Evolutionary conservation across 2,797 vertebrate species (phyloP), one percentile per base, ranked within the genome.

Genomic region (Melanogrammus aeglefinus): DNA sequence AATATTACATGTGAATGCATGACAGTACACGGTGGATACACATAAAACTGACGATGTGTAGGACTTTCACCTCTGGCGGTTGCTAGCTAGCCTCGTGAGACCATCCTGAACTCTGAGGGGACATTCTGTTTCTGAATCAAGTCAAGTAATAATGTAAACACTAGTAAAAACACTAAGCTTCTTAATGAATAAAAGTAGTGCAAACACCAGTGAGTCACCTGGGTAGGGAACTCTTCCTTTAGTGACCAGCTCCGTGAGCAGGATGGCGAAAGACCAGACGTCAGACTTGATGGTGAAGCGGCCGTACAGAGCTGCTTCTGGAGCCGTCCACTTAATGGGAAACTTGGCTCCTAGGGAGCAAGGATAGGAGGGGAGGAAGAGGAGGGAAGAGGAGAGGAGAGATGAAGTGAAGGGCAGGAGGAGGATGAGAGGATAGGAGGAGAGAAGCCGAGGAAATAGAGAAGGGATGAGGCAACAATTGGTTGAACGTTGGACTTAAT

Each of bases 251-350:
- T 98, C 97, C 13, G 96, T 98, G 85, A 96, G 94, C 74, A 98
- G 91, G 91, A 99, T 98, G 85, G 97, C 97, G 84, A 98, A 98
- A 66, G 97, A 99, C 97, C 97, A 99, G 24, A 96, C 97, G 75
- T 99, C 97, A 0, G 97, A 99, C 90, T 99, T 99, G 90, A 99
- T 99, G 87, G 97, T 98, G 92, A 99, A 99, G 84, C 96, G 96
- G 57, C 96, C 97, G 41, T 98, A 98, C 75, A 99, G 86, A 0
- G 97, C 97, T 51, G 97, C 97, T 84, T 98, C 97, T 0, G 97
- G 97, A 51, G 97, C 97, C 0, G 97, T 98, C 97, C 97, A 98
- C 85, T 98, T 98, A 88, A 98, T 99, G 35, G 97, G 97, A 88
- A 99, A 99, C 88, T 98, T 99, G 86, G 97, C 97, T 90, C 97